phyloP scores from a whole-genome alignment of 1,140 invertebrate species.

The Penaeus japonicus region DNA sequence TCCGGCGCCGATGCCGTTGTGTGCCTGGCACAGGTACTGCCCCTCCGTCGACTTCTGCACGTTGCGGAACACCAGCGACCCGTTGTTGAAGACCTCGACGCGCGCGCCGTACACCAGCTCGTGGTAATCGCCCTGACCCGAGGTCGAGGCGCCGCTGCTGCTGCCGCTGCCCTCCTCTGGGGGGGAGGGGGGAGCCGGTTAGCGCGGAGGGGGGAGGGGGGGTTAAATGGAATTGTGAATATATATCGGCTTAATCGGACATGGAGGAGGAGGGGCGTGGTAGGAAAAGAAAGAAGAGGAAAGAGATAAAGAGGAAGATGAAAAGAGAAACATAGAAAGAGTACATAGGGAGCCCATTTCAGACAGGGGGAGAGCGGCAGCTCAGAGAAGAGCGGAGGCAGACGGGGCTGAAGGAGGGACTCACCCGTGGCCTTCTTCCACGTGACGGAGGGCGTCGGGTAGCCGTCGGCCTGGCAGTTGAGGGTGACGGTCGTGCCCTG shows the following conservation, averaged over 20 bases:
- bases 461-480: conserved; percentile 95
- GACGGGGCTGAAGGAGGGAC: background rate
- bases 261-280: too few relatives aligned
- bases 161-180: background rate
- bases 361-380: too few relatives aligned
- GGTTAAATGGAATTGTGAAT: too few relatives aligned
- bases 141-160: background rate
- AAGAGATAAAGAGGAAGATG: background rate
- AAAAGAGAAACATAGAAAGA: too few relatives aligned
- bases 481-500: conserved; percentile 90
- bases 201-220: background rate
- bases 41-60: conserved; percentile 70
- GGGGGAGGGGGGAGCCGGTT: background rate
- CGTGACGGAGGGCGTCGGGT: conserved; percentile 90
- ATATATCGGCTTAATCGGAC: too few relatives aligned
- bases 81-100: conserved; percentile 65
- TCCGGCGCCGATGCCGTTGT: conserved; percentile 72
- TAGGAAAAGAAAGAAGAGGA: background rate
- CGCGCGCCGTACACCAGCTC: conserved; percentile 60
- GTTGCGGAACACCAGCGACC: conserved; percentile 69
- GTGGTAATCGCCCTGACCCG: conserved; percentile 61
- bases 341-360: too few relatives aligned
- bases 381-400: background rate
- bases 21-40: conserved; percentile 68
- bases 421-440: conserved; percentile 95